Base-by-base conservation (phyloP, 2,888 invertebrate genomes). In the Limnephilus marmoratus region DNA sequence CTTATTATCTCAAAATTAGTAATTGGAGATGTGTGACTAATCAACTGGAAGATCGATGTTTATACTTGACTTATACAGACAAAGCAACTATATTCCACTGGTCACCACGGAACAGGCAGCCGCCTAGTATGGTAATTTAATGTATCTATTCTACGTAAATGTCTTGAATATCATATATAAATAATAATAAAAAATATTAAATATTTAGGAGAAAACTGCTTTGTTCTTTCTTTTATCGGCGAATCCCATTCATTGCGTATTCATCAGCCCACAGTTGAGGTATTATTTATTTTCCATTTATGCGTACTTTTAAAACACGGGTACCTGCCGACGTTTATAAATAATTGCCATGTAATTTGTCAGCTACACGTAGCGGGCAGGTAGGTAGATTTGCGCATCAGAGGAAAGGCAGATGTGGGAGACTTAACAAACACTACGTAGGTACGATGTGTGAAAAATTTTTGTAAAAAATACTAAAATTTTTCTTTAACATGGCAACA, bases 271-370 rank as follows among this genome's bases (percentile, higher is more conserved):
- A 68, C 53, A 49, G 49, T 49, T 49, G 13, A 49, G 49, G 15
- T 49, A 49, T 68, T 4, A 37, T 18, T 7, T 68, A 24, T 68
- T 68, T 53, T 24, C 24, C 24, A 24, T 24, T 5, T 68, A 24
- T 18, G 53, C 24, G 13, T 68, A 68, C 24, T 18, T 68, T 68
- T 24, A 68, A 68, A 68, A 24, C 53, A 68, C 53, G 24, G 5
- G 53, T 68, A 68, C 24, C 53, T 68, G 53, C 18, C 53, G 53
- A 24, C 13, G 83, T 83, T 83, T 34, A 34, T 83, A 83, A 83
- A 83, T 83, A 83, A 83, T 83, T 83, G 83, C 83, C 37, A 5
- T 37, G 83, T 83, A 18, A 31, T 83, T 83, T 83, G 83, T 83
- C 83, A 83, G 83, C 37, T 18, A 34, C 34, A 83, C 83, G 34